Base-by-base conservation (phyloP, 2,888 invertebrate species). In the Heliothis peltigera region DNA sequence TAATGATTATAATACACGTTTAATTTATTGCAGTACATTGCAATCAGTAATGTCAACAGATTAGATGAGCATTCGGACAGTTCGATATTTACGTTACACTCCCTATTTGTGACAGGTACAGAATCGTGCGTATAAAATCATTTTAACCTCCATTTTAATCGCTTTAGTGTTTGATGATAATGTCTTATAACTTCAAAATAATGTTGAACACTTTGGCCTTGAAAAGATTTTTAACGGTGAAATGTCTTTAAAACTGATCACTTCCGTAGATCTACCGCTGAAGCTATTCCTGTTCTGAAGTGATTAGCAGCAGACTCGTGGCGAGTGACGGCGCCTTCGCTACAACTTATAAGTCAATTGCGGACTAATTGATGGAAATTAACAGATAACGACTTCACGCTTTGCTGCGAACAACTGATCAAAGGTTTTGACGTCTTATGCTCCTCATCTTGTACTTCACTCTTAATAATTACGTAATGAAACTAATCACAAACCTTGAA, bases 341-440 rank as follows among this genome's bases (percentile, higher is more conserved):
- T 22, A 58, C 44, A 64, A 64, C 18, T 61, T 55, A 46, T 64
- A 64, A 73, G 43, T 70, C 57, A 63, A 60, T 68, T 71, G n/a
- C 28, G 28, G 46, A 56, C 35, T 55, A 63, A 52, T 59, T 51
- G 22, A 51, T 49, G 19, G 46, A 35, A 60, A 67, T 53, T 4
- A 72, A 64, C 35, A 19, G 25, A 47, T 35, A 43, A 56, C 10
- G 19, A 35, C 22, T 55, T 48, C 51, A 28, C 51, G 42, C 51
- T 43, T 18, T 0, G 8, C 44, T 22, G 46, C 44, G 10, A 12
- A 8, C 18, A 15, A 64, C 8, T 46, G 51, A 15, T 22, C 15
- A 49, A 39, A 39, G 42, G 25, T 21, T 53, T 12, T 8, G 51
- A 28, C 10, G 12, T 39, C 18, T 10, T 35, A 22, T 21, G 28